Evolutionary conservation across 2,797 vertebrate genomes (phyloP).

Genomic region (Pseudochirops corinnae): DNA sequence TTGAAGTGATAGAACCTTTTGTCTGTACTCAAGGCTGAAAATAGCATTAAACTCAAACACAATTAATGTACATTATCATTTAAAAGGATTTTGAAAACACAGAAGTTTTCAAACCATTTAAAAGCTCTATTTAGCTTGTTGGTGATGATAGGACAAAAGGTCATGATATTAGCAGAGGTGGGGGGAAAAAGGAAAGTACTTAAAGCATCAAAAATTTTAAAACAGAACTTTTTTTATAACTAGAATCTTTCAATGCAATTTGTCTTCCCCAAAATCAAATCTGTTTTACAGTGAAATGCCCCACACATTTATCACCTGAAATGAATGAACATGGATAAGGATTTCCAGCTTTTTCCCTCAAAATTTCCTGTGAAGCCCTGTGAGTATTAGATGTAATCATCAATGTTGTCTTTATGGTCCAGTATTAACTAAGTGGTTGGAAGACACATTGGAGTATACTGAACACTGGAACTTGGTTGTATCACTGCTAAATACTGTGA

Average conservation of each 20-base stretch:
- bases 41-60: conserved; percentile 71
- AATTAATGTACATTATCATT: conserved; percentile 71
- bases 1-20: conserved; percentile 66
- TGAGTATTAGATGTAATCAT: background rate
- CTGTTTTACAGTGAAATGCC: conserved; percentile 7
- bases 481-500: conserved; percentile 2
- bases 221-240: background rate
- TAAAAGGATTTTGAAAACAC: conserved; percentile 77
- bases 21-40: conserved; percentile 68
- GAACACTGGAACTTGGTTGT: conserved; percentile 22
- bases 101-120: conserved; percentile 72
- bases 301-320: conserved; percentile 16
- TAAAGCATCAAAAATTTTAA: conserved; percentile 35
- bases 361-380: conserved; percentile 21
- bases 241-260: conserved; percentile 27
- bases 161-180: conserved; percentile 50
- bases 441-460: background rate
- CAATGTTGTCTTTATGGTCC: conserved; percentile 1
- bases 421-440: background rate
- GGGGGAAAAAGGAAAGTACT: conserved; percentile 44
- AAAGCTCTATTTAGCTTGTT: conserved; percentile 72
- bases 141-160: conserved; percentile 35
- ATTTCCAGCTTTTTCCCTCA: background rate
- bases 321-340: conserved; percentile 3
- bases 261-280: conserved; percentile 5